Evolutionary conservation across 2,888 invertebrate species (phyloP).

Genomic region (Plebejus argus): DNA sequence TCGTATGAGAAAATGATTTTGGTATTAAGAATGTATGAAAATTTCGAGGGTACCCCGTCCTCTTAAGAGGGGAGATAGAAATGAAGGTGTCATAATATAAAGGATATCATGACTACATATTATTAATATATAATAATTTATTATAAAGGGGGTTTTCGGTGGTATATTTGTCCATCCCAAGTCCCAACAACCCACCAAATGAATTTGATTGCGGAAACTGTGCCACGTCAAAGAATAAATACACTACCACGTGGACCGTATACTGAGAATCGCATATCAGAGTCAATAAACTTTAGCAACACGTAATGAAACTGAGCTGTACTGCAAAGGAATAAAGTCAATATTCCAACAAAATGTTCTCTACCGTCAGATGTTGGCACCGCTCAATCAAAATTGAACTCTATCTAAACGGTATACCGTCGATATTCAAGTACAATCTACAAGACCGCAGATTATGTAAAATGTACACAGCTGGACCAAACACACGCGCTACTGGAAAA

Average conservation of each 20-base stretch:
- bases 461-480: slow-evolving; percentile 64
- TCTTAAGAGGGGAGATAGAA: too few species aligned
- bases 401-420: slow-evolving; percentile 28
- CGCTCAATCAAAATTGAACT: slow-evolving; percentile 33
- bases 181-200: slow-evolving; percentile 3
- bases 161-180: background rate
- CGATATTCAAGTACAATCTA: slow-evolving; percentile 15
- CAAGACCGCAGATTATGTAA: slow-evolving; percentile 48
- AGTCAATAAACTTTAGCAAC: slow-evolving; percentile 40
- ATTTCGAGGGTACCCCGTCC: too few species aligned
- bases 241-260: slow-evolving; percentile 30
- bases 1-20: too few species aligned
- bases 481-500: slow-evolving; percentile 44
- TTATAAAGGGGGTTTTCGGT: background rate
- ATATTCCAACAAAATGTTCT: slow-evolving; percentile 9
- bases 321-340: background rate
- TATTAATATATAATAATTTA: too few species aligned
- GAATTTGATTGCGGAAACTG: slow-evolving; percentile 39
- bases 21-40: too few species aligned
- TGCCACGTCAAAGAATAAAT: too few species aligned
- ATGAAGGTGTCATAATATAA: too few species aligned
- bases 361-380: background rate
- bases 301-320: slow-evolving; percentile 36
- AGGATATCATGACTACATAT: too few species aligned
- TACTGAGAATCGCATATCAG: slow-evolving; percentile 38